Conservation (phyloP, 2,888 invertebrate genomes). For the Drosophila merina region DNA sequence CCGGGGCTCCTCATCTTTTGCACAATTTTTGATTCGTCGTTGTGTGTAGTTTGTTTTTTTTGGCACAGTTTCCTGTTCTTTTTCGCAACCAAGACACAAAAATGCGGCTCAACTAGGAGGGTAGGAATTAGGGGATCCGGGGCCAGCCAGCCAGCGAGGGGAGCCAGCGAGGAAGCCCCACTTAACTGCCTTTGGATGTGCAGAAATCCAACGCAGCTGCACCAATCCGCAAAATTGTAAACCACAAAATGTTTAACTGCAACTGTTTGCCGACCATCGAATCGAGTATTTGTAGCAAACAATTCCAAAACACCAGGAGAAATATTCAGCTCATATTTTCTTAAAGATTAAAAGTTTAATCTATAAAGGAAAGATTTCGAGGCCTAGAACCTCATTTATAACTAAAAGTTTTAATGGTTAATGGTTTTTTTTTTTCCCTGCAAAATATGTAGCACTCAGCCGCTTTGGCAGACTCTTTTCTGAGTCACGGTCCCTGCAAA, state of each 20-base stretch:
- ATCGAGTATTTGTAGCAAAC: slow-evolving; percentile 34
- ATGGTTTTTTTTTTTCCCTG: not conserved
- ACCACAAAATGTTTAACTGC: slow-evolving; percentile 29
- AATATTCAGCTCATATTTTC: not conserved
- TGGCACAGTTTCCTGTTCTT: slow-evolving; percentile 73
- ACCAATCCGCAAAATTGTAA: slow-evolving; percentile 17
- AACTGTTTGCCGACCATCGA: slow-evolving; percentile 39
- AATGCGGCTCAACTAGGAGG: slow-evolving; percentile 71
- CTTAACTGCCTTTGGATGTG: slow-evolving; percentile 69
- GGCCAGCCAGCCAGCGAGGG: slow-evolving; percentile 12
- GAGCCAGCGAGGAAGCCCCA: slow-evolving; percentile 37
- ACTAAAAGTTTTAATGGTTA: not conserved
- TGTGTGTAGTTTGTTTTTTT: slow-evolving; percentile 33
- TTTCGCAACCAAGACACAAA: slow-evolving; percentile 71
- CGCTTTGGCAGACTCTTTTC: slow-evolving; percentile 45
- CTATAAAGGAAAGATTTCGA: too few species aligned
- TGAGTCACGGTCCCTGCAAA: slow-evolving; percentile 66
- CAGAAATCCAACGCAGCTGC: slow-evolving; percentile 66
- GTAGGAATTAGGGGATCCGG: slow-evolving; percentile 34
- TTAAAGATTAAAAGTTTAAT: not conserved
- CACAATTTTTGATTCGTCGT: slow-evolving; percentile 50
- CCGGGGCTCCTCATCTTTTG: slow-evolving; percentile 64
- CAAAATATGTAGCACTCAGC: slow-evolving; percentile 13
- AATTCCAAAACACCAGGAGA: slow-evolving; percentile 7
- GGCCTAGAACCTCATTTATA: too few species aligned